These are phyloP conservation scores for Lasioglossum vierecki DNA, from an alignment of 2,888 invertebrate species.

Conservation along the genomic window DNA sequence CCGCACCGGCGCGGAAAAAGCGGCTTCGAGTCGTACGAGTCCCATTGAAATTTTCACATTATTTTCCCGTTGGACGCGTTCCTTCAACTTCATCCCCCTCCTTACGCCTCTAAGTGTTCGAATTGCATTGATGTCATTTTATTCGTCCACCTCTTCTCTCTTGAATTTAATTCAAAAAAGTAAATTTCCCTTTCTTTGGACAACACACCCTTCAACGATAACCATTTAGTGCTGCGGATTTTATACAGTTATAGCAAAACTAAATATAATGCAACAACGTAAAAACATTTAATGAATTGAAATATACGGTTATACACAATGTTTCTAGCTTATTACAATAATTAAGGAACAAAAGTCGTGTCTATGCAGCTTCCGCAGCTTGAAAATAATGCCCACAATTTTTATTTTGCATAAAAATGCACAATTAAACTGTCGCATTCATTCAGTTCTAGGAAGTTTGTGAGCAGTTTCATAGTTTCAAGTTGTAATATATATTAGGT, in stretches of 20 bases:
- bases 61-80: background rate
- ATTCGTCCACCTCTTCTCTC: background rate
- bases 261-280: background rate
- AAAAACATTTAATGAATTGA: background rate
- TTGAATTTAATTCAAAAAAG: background rate
- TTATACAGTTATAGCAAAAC: background rate
- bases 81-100: background rate
- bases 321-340: background rate
- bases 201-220: background rate
- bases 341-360: background rate
- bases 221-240: background rate
- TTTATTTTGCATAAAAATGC: background rate
- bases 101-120: background rate
- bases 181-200: background rate
- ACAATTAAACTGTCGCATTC: background rate
- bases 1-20: constrained; percentile 24
- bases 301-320: background rate
- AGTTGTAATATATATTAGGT: background rate
- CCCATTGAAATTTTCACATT: background rate
- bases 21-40: background rate
- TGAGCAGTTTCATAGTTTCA: background rate
- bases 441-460: background rate
- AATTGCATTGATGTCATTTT: background rate
- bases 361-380: background rate
- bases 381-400: background rate